phyloP scores from a whole-genome alignment of 2,888 invertebrate genomes.

The Dasysyrphus tricinctus region DNA sequence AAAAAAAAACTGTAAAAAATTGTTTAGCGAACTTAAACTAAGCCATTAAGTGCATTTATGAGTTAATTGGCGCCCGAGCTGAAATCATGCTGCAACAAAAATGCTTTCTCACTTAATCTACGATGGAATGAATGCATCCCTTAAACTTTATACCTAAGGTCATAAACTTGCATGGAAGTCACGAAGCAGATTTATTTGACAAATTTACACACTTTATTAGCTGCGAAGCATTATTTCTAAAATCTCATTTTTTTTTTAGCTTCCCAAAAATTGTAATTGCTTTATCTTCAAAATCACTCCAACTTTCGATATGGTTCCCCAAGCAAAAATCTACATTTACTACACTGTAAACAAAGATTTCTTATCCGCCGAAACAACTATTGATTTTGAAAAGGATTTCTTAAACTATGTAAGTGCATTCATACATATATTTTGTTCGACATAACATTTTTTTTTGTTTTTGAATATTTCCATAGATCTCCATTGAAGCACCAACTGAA shows the following conservation, averaged over 20 bases:
- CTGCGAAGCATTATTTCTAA: no score
- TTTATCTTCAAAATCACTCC: slow-evolving; percentile 89
- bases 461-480: slow-evolving; percentile 84
- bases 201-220: no score
- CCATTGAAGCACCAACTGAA: slow-evolving; percentile 87
- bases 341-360: slow-evolving; percentile 90
- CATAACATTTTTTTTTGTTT: not conserved
- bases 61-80: slow-evolving; percentile 7
- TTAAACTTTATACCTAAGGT: no score
- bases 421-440: slow-evolving; percentile 77
- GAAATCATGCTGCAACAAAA: no score
- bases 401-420: slow-evolving; percentile 88
- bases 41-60: no score
- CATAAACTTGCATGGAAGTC: no score
- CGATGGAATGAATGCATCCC: no score
- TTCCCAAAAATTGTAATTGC: slow-evolving; percentile 83
- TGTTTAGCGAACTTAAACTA: no score
- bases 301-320: slow-evolving; percentile 92
- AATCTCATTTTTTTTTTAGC: slow-evolving; percentile 77
- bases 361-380: slow-evolving; percentile 92
- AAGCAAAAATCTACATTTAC: slow-evolving; percentile 91
- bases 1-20: no score
- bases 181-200: no score
- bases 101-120: no score
- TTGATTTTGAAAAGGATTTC: slow-evolving; percentile 90